Base-by-base conservation (phyloP, 2,797 vertebrate species). In the Takifugu ocellatus region DNA sequence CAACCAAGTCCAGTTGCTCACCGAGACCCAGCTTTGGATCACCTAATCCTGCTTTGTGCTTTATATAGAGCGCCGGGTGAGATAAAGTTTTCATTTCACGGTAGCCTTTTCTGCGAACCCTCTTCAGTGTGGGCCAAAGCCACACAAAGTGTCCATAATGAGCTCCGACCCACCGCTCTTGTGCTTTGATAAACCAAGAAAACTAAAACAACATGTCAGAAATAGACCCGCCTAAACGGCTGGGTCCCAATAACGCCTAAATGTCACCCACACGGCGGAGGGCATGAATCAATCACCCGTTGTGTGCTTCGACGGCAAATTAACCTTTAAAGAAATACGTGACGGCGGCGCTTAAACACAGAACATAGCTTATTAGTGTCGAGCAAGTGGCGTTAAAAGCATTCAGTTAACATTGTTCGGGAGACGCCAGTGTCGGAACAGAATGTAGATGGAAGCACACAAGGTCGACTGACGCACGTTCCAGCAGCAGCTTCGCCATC, bases 291-390 rank as follows among this genome's bases (percentile, higher is more conserved):
- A 73, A 78, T 86, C 77, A 68, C 53, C 74, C 74, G 63, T 39
- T 74, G 66, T 71, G 75, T 70, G 63, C 54, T 44, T 65, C 51
- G 25, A 62, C 49, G 73, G 60, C 72, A 86, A 74, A 84, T 81
- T 81, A 87, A 83, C 84, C 78, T 88, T 86, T 80, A 77, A 80
- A 68, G 59, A 74, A 84, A 80, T 68, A 82, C 49, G 71, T 82
- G 75, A 77, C 1, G 29, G 33, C 26, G 67, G 59, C 73, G 60
- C 71, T 73, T 79, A 79, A 79, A 74, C 63, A 62, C 33, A 50
- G 33, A 55, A n/a, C n/a, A n/a, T n/a, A n/a, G 46, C 56, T 55
- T 67, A 33, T 33, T 29, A 29, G 8, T 49, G 53, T 25, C 26
- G 3, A 63, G 61, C 56, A 44, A 63, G 44, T 51, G 51, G 14